Evolutionary conservation across 2,888 invertebrate genomes (phyloP).

Genomic region (Lamellibrachia satsuma): DNA sequence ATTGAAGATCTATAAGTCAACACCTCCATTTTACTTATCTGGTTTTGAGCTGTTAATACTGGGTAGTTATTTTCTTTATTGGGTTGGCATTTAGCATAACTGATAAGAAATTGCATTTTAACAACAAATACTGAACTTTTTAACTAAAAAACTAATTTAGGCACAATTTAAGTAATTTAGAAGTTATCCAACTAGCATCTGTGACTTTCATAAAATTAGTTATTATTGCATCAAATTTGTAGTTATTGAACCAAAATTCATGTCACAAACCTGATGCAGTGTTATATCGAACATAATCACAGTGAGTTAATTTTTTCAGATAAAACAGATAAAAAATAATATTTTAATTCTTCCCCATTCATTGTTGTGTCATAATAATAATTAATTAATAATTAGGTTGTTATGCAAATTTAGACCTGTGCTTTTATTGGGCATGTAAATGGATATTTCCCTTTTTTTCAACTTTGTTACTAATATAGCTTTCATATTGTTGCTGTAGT

Average conservation of each 20-base stretch:
- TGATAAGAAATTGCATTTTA: no score
- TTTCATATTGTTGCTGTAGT: background rate
- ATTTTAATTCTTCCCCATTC: background rate
- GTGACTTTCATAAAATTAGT: background rate
- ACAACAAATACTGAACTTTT: no score
- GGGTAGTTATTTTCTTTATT: background rate
- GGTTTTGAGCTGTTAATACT: background rate
- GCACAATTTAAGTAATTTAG: background rate
- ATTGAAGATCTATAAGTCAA: background rate
- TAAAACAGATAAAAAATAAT: background rate
- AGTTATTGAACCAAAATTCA: background rate
- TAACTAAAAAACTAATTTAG: background rate
- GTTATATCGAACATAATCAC: background rate
- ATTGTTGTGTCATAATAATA: background rate
- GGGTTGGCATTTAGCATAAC: no score
- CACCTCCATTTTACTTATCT: background rate
- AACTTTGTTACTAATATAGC: background rate
- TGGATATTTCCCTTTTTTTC: background rate
- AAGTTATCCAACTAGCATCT: background rate
- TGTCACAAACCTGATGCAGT: background rate
- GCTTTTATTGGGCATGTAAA: background rate
- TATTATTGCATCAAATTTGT: background rate
- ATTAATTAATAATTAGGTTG: background rate
- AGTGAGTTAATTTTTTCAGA: background rate
- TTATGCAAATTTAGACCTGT: background rate